Conservation (phyloP, 2,113 vertebrate species). For the Chlamydotis undulata region DNA sequence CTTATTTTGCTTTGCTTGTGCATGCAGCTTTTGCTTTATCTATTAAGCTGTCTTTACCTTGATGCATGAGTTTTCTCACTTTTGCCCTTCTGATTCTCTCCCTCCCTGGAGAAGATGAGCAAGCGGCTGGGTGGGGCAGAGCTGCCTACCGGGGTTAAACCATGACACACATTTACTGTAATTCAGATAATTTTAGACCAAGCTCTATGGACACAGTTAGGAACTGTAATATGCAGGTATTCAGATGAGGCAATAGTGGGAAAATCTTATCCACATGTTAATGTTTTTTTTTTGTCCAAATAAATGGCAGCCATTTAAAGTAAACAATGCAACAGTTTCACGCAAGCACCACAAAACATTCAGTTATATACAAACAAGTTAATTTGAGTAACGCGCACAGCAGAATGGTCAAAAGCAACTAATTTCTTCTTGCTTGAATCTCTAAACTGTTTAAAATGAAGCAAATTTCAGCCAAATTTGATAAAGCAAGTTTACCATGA, state of each 20-base stretch:
- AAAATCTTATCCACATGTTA: background rate
- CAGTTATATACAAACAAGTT: background rate
- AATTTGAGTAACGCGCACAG: background rate
- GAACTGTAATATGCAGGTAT: background rate
- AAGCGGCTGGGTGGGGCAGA: background rate
- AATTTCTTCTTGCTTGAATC: background rate
- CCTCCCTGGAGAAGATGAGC: background rate
- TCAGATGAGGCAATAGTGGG: background rate
- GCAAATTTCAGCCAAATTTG: background rate
- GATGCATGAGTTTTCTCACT: background rate
- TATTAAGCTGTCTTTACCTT: background rate
- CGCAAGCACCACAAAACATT: background rate
- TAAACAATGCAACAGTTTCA: background rate
- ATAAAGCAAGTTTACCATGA: background rate
- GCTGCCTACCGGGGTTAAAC: background rate
- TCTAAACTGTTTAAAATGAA: background rate
- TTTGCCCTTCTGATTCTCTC: background rate
- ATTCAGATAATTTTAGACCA: background rate
- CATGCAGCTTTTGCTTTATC: background rate
- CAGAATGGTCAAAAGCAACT: background rate
- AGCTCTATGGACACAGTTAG: background rate
- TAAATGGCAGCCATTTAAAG: background rate
- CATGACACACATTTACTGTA: background rate
- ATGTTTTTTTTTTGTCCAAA: background rate
- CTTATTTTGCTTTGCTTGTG: background rate